phyloP scores from a whole-genome alignment of 2,888 invertebrate genomes.

The Neria commutata region DNA sequence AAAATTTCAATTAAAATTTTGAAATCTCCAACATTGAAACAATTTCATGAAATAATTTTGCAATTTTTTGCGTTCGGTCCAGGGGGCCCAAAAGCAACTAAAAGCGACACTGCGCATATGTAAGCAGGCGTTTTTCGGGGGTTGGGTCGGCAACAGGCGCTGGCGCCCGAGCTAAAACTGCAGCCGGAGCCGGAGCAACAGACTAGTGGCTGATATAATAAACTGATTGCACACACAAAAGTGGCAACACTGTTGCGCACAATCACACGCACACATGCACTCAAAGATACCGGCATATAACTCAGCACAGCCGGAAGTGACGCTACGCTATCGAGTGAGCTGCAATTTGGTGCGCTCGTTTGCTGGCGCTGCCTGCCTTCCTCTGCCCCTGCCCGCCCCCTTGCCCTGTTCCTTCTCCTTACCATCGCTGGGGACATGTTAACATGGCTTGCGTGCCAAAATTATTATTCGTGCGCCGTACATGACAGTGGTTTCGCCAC shows the following conservation, averaged over 20 bases:
- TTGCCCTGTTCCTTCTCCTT: slow-evolving; percentile 12
- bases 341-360: neutral
- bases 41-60: too few species aligned
- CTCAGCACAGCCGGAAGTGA: neutral
- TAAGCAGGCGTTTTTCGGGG: neutral
- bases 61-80: too few species aligned
- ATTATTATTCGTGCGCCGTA: slow-evolving; percentile 56
- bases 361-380: neutral
- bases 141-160: neutral
- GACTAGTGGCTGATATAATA: too few species aligned
- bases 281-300: neutral
- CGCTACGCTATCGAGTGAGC: slow-evolving; percentile 9
- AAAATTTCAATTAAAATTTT: too few species aligned
- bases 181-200: slow-evolving; percentile 7
- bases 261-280: neutral
- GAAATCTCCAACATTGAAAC: too few species aligned
- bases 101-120: too few species aligned
- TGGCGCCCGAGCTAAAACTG: neutral
- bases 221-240: slow-evolving; percentile 37
- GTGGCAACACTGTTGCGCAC: slow-evolving; percentile 7
- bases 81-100: too few species aligned
- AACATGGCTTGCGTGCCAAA: slow-evolving; percentile 60
- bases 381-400: slow-evolving; percentile 11
- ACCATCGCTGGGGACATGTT: slow-evolving; percentile 57
- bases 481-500: slow-evolving; percentile 42